Percentiles rank a stretch among this genome's conserved stretches.
phyloP scores from a whole-genome alignment of 2,113 vertebrate species.

The Python bivittatus region DNA sequence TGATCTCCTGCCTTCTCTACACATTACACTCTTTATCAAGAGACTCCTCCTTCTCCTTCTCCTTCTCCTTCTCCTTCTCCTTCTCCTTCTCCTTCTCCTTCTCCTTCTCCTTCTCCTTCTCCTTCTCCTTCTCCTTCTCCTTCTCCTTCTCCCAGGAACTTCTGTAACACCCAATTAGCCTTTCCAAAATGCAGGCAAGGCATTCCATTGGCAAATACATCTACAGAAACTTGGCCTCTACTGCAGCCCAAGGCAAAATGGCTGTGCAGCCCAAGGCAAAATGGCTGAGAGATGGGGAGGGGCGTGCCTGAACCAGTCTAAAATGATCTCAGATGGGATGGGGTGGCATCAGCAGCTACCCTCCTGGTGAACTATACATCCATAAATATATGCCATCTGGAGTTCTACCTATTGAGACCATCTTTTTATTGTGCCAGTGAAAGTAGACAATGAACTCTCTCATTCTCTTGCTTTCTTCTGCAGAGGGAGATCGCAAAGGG shows the following conservation, averaged over 20 bases:
- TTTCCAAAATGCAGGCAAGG: not conserved
- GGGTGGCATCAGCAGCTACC: not conserved
- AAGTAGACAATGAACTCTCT: not conserved
- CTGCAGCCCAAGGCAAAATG: not conserved
- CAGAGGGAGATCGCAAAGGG: not conserved
- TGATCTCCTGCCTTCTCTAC: not conserved
- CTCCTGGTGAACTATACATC: too few species aligned
- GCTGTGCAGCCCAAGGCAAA: too few species aligned
- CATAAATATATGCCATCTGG: not conserved
- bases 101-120: too few species aligned
- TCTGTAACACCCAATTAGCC: not conserved
- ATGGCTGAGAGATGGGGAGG: not conserved
- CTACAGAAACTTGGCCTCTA: not conserved
- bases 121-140: too few species aligned
- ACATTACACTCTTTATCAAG: not conserved
- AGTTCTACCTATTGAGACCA: not conserved
- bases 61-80: too few species aligned
- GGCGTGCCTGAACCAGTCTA: not conserved
- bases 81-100: too few species aligned
- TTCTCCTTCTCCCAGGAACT: not conserved
- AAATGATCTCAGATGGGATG: too few species aligned
- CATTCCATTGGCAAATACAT: not conserved
- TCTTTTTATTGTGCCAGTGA: not conserved
- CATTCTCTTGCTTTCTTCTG: not conserved
- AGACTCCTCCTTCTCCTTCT: not conserved